These are phyloP conservation scores for Psittacula derbiana DNA, from an alignment of 2,797 vertebrate genomes.

Conservation along the genomic window DNA sequence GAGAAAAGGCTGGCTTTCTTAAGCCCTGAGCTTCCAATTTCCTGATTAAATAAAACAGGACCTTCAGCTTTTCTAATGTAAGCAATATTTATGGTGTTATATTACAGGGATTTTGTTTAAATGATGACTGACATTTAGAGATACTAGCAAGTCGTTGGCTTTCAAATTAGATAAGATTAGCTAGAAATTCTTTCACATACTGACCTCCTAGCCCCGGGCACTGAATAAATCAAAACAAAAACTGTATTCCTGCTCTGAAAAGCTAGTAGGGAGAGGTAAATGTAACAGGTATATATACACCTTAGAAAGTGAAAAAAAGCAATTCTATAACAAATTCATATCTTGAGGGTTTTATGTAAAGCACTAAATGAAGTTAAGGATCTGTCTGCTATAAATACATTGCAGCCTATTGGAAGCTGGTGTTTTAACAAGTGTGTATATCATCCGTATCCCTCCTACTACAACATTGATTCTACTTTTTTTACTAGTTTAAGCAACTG, in stretches of 20 bases:
- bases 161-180: constrained; percentile 4
- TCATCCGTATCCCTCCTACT: neutral
- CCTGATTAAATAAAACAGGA: neutral
- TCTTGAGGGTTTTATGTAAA: neutral
- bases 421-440: neutral
- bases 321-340: neutral
- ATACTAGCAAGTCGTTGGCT: neutral
- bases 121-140: neutral
- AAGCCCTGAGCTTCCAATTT: neutral
- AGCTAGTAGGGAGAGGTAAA: neutral
- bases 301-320: neutral
- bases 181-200: neutral
- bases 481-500: neutral
- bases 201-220: neutral
- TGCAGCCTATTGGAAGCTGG: neutral
- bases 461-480: neutral
- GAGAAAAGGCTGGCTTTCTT: neutral
- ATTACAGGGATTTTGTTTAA: neutral
- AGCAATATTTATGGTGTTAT: neutral
- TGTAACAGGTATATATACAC: neutral
- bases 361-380: neutral
- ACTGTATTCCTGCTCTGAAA: neutral
- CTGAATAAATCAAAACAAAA: neutral
- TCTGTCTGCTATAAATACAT: neutral
- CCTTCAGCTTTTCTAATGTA: neutral